Evolutionary conservation across 2,888 invertebrate species (phyloP).

Genomic region (Caenorhabditis imperialis): DNA sequence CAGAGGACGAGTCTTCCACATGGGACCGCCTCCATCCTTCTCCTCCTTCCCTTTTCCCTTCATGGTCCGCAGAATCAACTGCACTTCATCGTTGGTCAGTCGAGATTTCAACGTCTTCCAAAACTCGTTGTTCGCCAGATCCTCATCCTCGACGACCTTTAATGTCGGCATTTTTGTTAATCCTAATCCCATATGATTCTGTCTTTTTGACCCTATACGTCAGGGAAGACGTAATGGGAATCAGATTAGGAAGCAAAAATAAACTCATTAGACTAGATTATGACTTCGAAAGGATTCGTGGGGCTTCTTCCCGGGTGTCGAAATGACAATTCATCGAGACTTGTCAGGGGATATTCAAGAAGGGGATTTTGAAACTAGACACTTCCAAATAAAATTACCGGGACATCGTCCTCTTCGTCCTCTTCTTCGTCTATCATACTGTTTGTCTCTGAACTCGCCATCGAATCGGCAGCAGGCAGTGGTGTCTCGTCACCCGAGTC

Average conservation of each 20-base stretch:
- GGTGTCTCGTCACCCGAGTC: conserved; percentile 30
- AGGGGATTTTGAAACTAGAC: background rate
- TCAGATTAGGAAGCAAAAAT: conserved; percentile 25
- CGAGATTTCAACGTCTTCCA: conserved; percentile 25
- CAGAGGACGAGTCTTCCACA: conserved; percentile 9
- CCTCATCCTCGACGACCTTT: conserved; percentile 29
- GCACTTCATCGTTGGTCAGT: conserved; percentile 8
- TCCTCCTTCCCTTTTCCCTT: conserved; percentile 29
- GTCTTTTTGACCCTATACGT: conserved; percentile 13
- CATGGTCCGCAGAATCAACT: conserved; percentile 17
- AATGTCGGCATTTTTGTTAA: background rate
- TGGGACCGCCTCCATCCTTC: conserved; percentile 3
- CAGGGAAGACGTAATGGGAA: conserved; percentile 8
- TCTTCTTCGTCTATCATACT: conserved; percentile 3
- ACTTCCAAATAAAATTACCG: conserved; percentile 1
- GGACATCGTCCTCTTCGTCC: background rate
- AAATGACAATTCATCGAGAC: too few species aligned
- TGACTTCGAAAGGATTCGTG: conserved; percentile 26
- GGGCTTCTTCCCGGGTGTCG: too few species aligned
- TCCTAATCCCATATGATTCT: conserved; percentile 5
- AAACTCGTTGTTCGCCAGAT: conserved; percentile 17
- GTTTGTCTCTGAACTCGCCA: conserved; percentile 6
- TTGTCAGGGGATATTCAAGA: too few species aligned
- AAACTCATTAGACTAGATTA: conserved; percentile 25
- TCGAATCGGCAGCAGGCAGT: conserved; percentile 10